Evolutionary conservation across 2,888 invertebrate species (phyloP).

Genomic region (Synergus itoensis): DNA sequence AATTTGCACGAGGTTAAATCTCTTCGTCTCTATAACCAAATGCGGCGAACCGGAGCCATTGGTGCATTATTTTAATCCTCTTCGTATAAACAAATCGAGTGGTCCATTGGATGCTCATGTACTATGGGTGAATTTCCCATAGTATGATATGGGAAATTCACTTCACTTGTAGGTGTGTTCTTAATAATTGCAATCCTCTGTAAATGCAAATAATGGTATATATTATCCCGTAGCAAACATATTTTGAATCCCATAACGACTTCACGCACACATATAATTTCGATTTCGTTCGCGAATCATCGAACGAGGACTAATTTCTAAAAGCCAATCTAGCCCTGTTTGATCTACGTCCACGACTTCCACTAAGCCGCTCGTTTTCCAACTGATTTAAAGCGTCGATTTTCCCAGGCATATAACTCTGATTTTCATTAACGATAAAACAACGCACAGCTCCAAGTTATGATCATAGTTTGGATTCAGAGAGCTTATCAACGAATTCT

Average conservation of each 20-base stretch:
- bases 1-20: conserved; percentile 66
- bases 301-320: conserved; percentile 30
- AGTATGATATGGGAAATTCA: neutral
- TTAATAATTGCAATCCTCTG: conserved; percentile 19
- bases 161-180: neutral
- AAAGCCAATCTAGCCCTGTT: conserved; percentile 26
- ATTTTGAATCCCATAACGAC: conserved; percentile 11
- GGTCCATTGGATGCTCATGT: neutral
- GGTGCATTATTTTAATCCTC: conserved; percentile 73
- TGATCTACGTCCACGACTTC: conserved; percentile 33
- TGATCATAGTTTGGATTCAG: conserved; percentile 23
- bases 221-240: neutral
- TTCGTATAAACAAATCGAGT: conserved; percentile 49
- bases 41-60: conserved; percentile 63
- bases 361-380: conserved; percentile 38
- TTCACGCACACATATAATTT: conserved; percentile 28
- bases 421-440: conserved; percentile 42
- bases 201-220: neutral
- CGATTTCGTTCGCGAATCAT: conserved; percentile 34
- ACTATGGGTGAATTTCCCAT: too few species aligned
- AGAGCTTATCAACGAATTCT: conserved; percentile 15
- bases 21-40: conserved; percentile 66
- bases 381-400: conserved; percentile 40
- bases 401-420: conserved; percentile 36
- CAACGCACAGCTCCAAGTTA: conserved; percentile 21